These are phyloP conservation scores for Sinotaia quadrata DNA, from an alignment of 2,888 invertebrate genomes.

Conservation along the genomic window DNA sequence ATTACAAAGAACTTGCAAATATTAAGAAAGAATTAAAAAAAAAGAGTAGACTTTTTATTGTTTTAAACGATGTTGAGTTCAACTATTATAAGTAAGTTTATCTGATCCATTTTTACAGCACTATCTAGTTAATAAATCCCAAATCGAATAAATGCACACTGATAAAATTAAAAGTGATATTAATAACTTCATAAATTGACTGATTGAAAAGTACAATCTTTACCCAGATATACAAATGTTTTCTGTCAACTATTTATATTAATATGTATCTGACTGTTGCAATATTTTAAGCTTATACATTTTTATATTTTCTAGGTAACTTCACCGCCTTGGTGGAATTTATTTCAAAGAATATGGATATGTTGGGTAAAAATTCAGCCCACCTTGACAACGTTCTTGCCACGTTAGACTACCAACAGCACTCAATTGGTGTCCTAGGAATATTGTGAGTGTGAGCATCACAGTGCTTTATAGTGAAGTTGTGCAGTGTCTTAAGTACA, in stretches of 20 bases:
- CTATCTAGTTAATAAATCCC: too few species aligned
- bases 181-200: too few species aligned
- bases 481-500: neutral
- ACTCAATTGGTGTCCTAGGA: slow-evolving; percentile 90
- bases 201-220: too few species aligned
- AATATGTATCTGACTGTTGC: neutral
- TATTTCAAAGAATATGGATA: slow-evolving; percentile 79
- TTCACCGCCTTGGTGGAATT: slow-evolving; percentile 72
- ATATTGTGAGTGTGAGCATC: slow-evolving; percentile 81
- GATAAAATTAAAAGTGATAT: too few species aligned
- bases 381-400: slow-evolving; percentile 92
- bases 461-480: neutral
- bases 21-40: too few species aligned
- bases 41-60: too few species aligned
- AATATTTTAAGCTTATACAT: neutral
- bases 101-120: too few species aligned
- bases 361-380: slow-evolving; percentile 85
- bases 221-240: too few species aligned
- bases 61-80: too few species aligned
- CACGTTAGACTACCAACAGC: slow-evolving; percentile 91
- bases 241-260: neutral
- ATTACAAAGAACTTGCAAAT: too few species aligned
- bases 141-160: too few species aligned
- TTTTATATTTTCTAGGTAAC: slow-evolving; percentile 66
- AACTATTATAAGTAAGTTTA: too few species aligned